Percentiles rank a stretch among this genome's conserved stretches.
Evolutionary conservation across 2,888 invertebrate genomes (phyloP).

Genomic region (Platycheirus rosarum): DNA sequence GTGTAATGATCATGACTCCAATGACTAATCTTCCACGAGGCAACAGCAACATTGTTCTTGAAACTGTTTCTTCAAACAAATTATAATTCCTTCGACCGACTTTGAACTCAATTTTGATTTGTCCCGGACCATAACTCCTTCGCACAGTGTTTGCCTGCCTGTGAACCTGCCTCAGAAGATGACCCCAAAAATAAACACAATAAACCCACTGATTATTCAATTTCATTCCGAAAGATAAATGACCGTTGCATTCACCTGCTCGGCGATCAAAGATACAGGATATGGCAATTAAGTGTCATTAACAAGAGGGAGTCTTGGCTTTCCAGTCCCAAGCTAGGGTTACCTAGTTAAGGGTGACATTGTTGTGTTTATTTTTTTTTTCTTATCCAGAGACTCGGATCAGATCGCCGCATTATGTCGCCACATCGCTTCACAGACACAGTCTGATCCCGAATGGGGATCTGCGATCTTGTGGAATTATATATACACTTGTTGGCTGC

Average conservation of each 20-base stretch:
- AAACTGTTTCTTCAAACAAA: slow-evolving; percentile 20
- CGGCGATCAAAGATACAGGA: slow-evolving; percentile 72
- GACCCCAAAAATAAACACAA: slow-evolving; percentile 65
- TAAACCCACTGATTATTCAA: slow-evolving; percentile 73
- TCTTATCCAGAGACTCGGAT: slow-evolving; percentile 28
- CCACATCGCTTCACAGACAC: slow-evolving; percentile 18
- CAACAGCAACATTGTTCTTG: slow-evolving; percentile 15
- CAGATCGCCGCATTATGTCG: slow-evolving; percentile 62
- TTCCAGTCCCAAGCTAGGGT: slow-evolving; percentile 26
- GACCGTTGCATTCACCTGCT: slow-evolving; percentile 71
- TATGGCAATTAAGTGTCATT: slow-evolving; percentile 74
- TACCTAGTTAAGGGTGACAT: slow-evolving; percentile 72
- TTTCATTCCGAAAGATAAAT: slow-evolving; percentile 64
- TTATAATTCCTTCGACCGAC: slow-evolving; percentile 10
- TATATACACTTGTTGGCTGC: slow-evolving; percentile 68
- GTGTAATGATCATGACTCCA: slow-evolving; percentile 26
- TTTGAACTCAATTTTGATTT: slow-evolving; percentile 55
- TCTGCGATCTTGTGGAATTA: slow-evolving; percentile 27
- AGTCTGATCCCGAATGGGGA: slow-evolving; percentile 51
- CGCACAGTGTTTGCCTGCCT: not conserved
- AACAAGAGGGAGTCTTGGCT: slow-evolving; percentile 59
- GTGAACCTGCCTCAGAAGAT: slow-evolving; percentile 38
- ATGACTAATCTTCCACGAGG: slow-evolving; percentile 20
- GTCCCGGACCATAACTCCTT: slow-evolving; percentile 45
- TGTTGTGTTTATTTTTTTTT: slow-evolving; percentile 33